Base-by-base conservation (phyloP, 2,797 vertebrate genomes). In the Dromococcyx pavoninus region DNA sequence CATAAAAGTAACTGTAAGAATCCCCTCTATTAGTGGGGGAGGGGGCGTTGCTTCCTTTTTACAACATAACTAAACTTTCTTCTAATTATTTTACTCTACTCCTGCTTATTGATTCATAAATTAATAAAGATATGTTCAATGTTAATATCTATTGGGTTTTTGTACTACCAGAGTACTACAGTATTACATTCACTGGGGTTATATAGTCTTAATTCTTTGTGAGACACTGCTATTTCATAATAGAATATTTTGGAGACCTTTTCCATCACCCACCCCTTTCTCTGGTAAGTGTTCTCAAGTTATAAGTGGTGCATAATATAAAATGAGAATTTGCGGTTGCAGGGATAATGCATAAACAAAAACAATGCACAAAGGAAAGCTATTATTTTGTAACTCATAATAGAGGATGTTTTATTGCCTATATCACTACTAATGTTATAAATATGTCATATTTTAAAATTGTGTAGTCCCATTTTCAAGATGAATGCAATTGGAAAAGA, bases 401-500 rank as follows among this genome's bases (percentile, higher is more conserved):
- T 37, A 43, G 16, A 70, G 3, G 0, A 1, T 48, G 12, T n/a
- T 87, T 89, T 64, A 80, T 71, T 91, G 27, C n/a, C 16, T 88
- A 4, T 69, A 58, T 75, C 28, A 35, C 16, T 54, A 23, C 21
- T 58, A 71, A 86, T 43, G 8, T 71, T 73, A 86, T 22, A 90
- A 73, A 61, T 79, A 57, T 35, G 43, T 60, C 8, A 19, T 86
- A 54, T 77, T 94, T 91, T n/a, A 37, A 88, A 88, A 92, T 46
- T 32, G 3, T 15, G 2, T 30, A 39, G 17, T 75, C 44, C 7
- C 48, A 72, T 94, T 93, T 93, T 84, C 74, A 88, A 84, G 54
- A 88, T 33, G 1, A 77, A 78, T 78, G 41, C 5, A 84, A 81
- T 57, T 94, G 37, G 33, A 58, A 25, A 84, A 86, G 15, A 54